phyloP scores from a whole-genome alignment of 2,113 vertebrate genomes.

The Columbina picui region DNA sequence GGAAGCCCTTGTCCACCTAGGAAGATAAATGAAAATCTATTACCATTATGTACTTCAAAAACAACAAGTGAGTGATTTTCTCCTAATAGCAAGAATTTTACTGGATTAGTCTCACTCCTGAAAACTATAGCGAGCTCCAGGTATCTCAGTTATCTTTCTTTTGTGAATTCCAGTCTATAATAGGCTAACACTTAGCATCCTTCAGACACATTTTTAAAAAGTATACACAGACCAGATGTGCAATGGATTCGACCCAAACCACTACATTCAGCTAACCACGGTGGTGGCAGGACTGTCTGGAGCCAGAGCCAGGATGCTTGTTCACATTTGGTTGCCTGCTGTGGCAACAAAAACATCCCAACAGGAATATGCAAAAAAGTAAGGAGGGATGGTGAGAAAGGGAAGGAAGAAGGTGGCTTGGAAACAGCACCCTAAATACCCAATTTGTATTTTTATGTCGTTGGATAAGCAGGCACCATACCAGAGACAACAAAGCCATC shows the following conservation, averaged over 20 bases:
- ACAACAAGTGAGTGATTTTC: slow-evolving; percentile 27
- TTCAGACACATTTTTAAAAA: neutral
- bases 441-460: neutral
- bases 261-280: rapidly evolving
- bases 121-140: neutral
- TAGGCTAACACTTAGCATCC: neutral
- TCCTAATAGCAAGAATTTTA: slow-evolving; percentile 21
- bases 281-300: neutral
- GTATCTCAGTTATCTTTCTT: neutral
- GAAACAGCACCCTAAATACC: neutral
- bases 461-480: neutral
- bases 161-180: neutral
- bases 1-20: neutral
- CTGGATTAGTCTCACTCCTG: neutral
- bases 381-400: neutral
- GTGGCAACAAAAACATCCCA: neutral
- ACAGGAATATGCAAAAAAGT: rapidly evolving
- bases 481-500: neutral
- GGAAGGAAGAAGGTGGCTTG: neutral
- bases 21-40: slow-evolving; percentile 1
- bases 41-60: slow-evolving; percentile 26
- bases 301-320: neutral
- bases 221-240: neutral
- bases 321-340: neutral
- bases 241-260: neutral